phyloP scores from a whole-genome alignment of 2,888 invertebrate species.

The Calliopum simillimum region DNA sequence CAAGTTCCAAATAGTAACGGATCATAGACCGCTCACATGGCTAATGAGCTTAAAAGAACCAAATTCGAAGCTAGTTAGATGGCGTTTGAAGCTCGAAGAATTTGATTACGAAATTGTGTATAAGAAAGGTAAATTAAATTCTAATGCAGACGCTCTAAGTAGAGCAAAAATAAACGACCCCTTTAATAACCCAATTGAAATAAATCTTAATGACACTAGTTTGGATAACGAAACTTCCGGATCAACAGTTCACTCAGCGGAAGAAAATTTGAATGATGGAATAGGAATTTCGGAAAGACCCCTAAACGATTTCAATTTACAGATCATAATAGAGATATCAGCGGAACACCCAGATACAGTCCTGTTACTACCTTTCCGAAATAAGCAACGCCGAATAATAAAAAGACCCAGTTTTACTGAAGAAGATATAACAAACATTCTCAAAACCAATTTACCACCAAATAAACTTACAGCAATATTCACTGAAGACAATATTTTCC shows the following conservation, averaged over 20 bases:
- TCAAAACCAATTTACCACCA: too few species aligned
- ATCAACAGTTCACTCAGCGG: background rate
- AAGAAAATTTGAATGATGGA: too few species aligned
- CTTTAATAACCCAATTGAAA: too few species aligned
- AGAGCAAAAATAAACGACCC: conserved; percentile 21
- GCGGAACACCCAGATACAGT: conserved; percentile 14
- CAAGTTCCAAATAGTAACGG: background rate
- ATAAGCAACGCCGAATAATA: conserved; percentile 23
- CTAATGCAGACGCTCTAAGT: conserved; percentile 22
- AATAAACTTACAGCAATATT: conserved; percentile 40
- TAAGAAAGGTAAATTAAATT: conserved; percentile 43
- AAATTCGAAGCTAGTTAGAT: conserved; percentile 37
- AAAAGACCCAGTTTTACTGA: conserved; percentile 20
- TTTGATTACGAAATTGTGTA: conserved; percentile 52
- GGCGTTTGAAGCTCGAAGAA: conserved; percentile 42
- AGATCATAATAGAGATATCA: conserved; percentile 39
- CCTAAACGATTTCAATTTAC: conserved; percentile 40
- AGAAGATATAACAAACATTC: conserved; percentile 32
- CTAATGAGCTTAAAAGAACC: too few species aligned
- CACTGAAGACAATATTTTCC: conserved; percentile 33
- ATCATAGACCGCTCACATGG: background rate
- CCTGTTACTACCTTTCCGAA: conserved; percentile 11
- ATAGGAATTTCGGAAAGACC: conserved; percentile 40
- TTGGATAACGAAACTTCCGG: background rate
- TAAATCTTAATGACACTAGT: too few species aligned